Conservation (phyloP, 1,140 invertebrate species). For the Caenorhabditis brenneri region DNA sequence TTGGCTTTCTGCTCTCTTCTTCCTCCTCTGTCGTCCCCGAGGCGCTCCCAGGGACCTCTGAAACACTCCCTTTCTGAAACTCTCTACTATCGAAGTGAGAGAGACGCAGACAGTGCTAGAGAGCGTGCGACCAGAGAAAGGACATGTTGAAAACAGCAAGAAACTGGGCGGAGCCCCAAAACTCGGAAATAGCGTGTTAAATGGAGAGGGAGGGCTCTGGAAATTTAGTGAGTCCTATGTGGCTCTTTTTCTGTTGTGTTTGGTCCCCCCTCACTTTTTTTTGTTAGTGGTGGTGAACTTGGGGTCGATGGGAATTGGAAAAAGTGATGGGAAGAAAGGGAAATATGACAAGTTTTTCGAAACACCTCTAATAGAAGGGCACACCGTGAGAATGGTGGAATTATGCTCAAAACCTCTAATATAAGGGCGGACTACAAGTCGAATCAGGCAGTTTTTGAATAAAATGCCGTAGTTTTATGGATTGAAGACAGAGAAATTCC, state of each 20-base stretch:
- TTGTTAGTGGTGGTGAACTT: background rate
- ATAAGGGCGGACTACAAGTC: too few relatives aligned
- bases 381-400: too few relatives aligned
- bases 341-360: too few relatives aligned
- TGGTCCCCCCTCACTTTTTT: background rate
- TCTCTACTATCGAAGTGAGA: background rate
- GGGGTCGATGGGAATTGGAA: background rate
- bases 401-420: too few relatives aligned
- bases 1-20: background rate
- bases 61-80: slow-evolving; percentile 20
- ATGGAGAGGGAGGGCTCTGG: background rate
- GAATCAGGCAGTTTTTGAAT: too few relatives aligned
- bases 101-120: slow-evolving; percentile 7
- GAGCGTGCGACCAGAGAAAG: background rate
- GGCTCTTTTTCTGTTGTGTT: too few relatives aligned
- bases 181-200: too few relatives aligned
- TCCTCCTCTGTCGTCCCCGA: background rate
- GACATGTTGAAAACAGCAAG: background rate
- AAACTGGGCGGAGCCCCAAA: too few relatives aligned
- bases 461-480: too few relatives aligned
- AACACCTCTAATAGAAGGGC: too few relatives aligned
- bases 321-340: background rate
- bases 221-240: slow-evolving; percentile 29
- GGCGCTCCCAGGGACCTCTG: slow-evolving; percentile 29
- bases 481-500: too few relatives aligned